These are phyloP conservation scores for Copidosoma floridanum DNA, from an alignment of 1,140 invertebrate genomes.

Conservation along the genomic window DNA sequence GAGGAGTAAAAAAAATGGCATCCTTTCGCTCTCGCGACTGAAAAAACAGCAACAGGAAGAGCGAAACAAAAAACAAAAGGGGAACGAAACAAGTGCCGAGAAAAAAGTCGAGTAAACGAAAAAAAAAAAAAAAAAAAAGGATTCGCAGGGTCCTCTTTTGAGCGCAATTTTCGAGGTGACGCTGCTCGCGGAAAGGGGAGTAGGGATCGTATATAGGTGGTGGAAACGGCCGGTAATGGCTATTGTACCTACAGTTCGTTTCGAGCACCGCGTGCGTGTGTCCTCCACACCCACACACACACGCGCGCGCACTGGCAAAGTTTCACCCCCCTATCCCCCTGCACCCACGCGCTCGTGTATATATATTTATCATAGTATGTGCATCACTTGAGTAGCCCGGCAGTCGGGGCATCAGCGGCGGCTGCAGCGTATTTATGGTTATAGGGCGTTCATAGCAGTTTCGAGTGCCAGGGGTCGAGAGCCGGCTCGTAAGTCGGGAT, in stretches of 20 bases:
- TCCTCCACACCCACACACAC: background rate
- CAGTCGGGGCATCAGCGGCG: no score
- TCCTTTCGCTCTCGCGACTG: no score
- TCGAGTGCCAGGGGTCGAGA: slow-evolving; percentile 4
- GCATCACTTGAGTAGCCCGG: no score
- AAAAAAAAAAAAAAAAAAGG: background rate
- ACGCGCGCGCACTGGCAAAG: slow-evolving; percentile 6
- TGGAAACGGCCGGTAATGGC: slow-evolving; percentile 17
- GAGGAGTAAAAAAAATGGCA: no score
- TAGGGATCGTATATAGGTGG: background rate
- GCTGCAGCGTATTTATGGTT: slow-evolving; percentile 26
- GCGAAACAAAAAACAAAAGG: no score
- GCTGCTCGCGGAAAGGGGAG: background rate
- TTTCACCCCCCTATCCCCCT: slow-evolving; percentile 26
- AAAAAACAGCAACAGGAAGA: no score
- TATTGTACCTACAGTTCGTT: background rate
- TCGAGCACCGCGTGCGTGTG: background rate
- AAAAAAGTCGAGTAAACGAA: no score
- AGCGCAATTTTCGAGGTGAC: slow-evolving; percentile 19
- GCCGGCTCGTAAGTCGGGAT: slow-evolving; percentile 34
- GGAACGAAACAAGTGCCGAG: no score
- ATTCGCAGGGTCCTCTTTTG: background rate
- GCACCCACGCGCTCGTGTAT: background rate
- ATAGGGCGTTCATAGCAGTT: slow-evolving; percentile 36
- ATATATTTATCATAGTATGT: no score